phyloP scores from a whole-genome alignment of 2,888 invertebrate genomes.

The Pseudococcus longispinus region DNA sequence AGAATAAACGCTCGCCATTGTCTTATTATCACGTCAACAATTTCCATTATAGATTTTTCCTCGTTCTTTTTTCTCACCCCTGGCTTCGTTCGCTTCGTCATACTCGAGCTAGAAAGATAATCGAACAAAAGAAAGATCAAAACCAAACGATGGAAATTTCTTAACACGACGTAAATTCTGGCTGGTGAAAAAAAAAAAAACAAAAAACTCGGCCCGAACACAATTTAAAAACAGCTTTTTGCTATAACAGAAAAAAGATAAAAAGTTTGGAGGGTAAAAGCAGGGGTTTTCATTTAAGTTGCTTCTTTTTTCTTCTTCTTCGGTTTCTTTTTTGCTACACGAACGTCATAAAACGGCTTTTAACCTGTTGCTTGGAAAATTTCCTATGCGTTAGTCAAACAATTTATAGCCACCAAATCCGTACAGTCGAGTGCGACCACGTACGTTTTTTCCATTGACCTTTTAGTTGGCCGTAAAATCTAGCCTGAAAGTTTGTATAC shows the following conservation, averaged over 20 bases:
- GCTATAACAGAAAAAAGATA: slow-evolving; percentile 32
- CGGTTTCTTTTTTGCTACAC: not conserved
- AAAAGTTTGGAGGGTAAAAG: not conserved
- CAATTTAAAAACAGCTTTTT: slow-evolving; percentile 23
- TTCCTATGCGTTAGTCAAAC: slow-evolving; percentile 34
- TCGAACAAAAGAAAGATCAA: slow-evolving; percentile 37
- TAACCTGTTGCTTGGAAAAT: slow-evolving; percentile 38
- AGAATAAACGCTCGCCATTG: not conserved
- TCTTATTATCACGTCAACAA: slow-evolving; percentile 7
- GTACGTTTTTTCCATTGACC: slow-evolving; percentile 41
- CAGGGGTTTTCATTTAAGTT: not conserved
- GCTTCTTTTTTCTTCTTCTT: not conserved
- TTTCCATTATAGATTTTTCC: slow-evolving; percentile 2
- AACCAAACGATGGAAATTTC: slow-evolving; percentile 5
- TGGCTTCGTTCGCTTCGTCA: not conserved
- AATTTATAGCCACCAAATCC: slow-evolving; percentile 32
- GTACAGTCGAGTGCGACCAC: not conserved
- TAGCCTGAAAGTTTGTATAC: not conserved
- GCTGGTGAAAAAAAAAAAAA: too few relatives aligned
- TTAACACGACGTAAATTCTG: not conserved
- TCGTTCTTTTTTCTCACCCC: not conserved
- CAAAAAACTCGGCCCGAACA: not conserved
- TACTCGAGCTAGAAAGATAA: not conserved
- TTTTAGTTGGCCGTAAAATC: slow-evolving; percentile 19
- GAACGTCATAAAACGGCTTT: slow-evolving; percentile 34